Evolutionary conservation across 2,888 invertebrate genomes (phyloP).

Genomic region (Drosophila anomelani): DNA sequence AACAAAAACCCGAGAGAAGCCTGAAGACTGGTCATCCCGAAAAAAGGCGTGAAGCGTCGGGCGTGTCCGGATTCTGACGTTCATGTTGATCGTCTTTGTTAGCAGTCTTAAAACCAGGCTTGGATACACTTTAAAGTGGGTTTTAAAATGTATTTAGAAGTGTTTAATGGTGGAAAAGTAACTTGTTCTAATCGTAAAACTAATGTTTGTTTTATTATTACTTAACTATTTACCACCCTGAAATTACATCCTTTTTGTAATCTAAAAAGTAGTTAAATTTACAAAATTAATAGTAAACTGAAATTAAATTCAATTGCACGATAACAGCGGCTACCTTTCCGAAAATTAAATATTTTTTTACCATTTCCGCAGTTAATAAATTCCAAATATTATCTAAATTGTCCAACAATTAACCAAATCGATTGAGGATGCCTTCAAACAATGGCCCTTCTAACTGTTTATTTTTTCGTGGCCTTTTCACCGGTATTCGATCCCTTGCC

Average conservation of each 20-base stretch:
- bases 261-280: neutral
- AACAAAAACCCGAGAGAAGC: slow-evolving; percentile 19
- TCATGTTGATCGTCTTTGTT: slow-evolving; percentile 3
- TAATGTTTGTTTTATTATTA: neutral
- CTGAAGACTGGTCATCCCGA: slow-evolving; percentile 11
- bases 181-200: neutral
- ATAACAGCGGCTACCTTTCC: neutral
- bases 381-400: slow-evolving; percentile 35
- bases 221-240: too few species aligned
- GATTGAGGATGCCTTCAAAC: slow-evolving; percentile 2
- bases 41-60: slow-evolving; percentile 22
- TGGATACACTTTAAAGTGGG: neutral
- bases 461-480: slow-evolving; percentile 57
- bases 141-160: neutral
- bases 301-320: too few species aligned
- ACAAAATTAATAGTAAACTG: neutral
- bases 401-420: slow-evolving; percentile 15
- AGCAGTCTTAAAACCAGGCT: neutral
- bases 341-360: neutral
- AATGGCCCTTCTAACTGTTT: slow-evolving; percentile 55
- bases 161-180: neutral
- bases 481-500: slow-evolving; percentile 56
- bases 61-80: slow-evolving; percentile 31
- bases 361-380: slow-evolving; percentile 17
- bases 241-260: neutral